Conservation (phyloP, 92 coral and sea anemone species). For the Bergia puertoricense region DNA sequence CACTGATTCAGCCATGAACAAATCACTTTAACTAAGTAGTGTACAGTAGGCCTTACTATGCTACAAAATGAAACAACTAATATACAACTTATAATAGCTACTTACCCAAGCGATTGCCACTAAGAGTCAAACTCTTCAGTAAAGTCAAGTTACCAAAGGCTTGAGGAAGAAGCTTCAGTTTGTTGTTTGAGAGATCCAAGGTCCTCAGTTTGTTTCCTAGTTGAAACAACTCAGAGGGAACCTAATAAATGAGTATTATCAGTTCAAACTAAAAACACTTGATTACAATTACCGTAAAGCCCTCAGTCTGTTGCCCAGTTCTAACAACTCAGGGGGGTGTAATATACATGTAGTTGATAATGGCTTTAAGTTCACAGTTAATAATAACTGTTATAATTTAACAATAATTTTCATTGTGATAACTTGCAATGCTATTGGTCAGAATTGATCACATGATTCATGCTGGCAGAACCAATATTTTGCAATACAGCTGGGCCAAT, state of each 20-base stretch:
- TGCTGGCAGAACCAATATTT: no score
- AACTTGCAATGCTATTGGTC: no score
- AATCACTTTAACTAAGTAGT: neutral
- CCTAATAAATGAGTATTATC: conserved; percentile 43
- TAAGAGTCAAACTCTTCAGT: conserved; percentile 76
- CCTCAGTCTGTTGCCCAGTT: no score
- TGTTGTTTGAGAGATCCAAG: conserved; percentile 88
- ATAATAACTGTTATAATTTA: no score
- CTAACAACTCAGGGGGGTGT: no score
- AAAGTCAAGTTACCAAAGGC: conserved; percentile 73
- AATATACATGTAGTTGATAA: no score
- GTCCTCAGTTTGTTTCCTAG: conserved; percentile 83
- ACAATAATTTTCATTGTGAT: no score
- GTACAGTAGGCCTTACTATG: no score
- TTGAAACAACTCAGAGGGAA: conserved; percentile 72
- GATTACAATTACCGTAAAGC: no score
- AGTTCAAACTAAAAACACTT: neutral
- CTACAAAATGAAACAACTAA: neutral
- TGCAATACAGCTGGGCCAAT: no score
- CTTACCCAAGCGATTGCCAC: conserved; percentile 84
- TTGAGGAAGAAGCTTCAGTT: conserved; percentile 68
- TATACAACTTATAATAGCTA: neutral
- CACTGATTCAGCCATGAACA: neutral
- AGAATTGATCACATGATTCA: no score
- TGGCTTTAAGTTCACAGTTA: no score